These are phyloP conservation scores for Leucozona laternaria DNA, from an alignment of 2,888 invertebrate species.

Conservation along the genomic window DNA sequence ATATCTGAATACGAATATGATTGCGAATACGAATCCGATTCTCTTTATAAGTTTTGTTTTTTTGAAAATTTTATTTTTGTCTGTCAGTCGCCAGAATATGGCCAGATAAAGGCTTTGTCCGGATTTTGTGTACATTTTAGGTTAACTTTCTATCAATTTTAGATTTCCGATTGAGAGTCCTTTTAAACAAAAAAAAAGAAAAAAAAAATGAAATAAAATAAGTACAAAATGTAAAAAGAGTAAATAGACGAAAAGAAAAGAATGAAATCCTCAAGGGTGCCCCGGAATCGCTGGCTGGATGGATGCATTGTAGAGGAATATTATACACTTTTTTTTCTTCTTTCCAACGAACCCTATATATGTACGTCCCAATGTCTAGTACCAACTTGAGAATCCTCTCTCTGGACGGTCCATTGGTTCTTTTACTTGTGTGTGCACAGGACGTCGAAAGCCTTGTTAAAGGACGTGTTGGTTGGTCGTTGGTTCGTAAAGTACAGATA, in stretches of 20 bases:
- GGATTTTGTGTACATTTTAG: conserved; percentile 66
- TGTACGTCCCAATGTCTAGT: conserved; percentile 37
- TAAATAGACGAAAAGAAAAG: conserved; percentile 20
- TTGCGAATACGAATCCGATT: conserved; percentile 51
- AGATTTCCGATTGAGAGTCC: conserved; percentile 68
- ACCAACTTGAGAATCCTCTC: conserved; percentile 47
- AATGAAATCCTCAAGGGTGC: conserved; percentile 49
- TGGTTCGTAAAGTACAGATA: neutral
- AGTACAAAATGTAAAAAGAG: conserved; percentile 36
- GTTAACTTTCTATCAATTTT: conserved; percentile 73
- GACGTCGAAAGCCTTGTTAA: conserved; percentile 42
- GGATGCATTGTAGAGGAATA: conserved; percentile 31
- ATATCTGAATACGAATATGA: conserved; percentile 33
- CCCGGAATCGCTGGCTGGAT: conserved; percentile 31
- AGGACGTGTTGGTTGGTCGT: conserved; percentile 32
- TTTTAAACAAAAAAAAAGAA: conserved; percentile 41
- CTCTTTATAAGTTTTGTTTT: conserved; percentile 53
- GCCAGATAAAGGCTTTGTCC: conserved; percentile 69
- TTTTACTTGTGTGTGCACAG: conserved; percentile 51
- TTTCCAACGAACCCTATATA: neutral
- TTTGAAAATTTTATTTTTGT: conserved; percentile 65
- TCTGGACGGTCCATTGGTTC: conserved; percentile 65
- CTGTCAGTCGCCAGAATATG: conserved; percentile 67
- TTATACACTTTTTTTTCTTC: conserved; percentile 7
- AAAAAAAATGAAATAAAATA: conserved; percentile 13